phyloP scores from a whole-genome alignment of 1,140 invertebrate genomes.

The Caerostris extrusa region DNA sequence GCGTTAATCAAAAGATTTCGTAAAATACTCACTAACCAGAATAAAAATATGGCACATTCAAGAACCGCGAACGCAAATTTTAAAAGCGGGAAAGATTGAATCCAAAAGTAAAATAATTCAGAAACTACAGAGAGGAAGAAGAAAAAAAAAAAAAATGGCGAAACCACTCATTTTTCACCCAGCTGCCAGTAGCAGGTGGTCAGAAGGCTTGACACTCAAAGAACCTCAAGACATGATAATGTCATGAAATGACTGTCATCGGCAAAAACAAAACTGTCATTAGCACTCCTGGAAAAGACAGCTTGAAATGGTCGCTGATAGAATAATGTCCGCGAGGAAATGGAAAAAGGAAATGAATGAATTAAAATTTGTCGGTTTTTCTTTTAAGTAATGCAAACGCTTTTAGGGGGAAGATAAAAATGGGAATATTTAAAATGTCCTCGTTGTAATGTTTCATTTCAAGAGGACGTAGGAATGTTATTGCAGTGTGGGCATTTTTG shows the following conservation, averaged over 20 bases:
- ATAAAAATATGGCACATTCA: too few relatives aligned
- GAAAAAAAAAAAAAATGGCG: not conserved
- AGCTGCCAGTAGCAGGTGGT: not conserved
- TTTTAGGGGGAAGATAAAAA: not conserved
- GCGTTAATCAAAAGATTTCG: too few relatives aligned
- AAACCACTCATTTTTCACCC: not conserved
- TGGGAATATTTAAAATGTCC: not conserved
- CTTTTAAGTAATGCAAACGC: not conserved
- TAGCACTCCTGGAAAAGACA: slow-evolving; percentile 37
- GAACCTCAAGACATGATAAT: slow-evolving; percentile 20
- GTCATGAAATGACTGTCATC: not conserved
- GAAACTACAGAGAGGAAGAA: too few relatives aligned
- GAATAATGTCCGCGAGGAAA: not conserved
- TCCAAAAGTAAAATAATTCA: not conserved
- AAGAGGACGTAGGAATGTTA: not conserved
- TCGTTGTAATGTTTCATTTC: not conserved
- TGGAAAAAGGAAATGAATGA: not conserved
- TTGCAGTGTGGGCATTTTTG: not conserved
- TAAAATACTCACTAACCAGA: too few relatives aligned
- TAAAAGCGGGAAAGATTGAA: not conserved
- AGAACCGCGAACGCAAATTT: not conserved
- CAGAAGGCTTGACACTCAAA: not conserved
- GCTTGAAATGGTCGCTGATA: not conserved
- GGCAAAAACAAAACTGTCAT: slow-evolving; percentile 26
- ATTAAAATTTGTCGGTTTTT: not conserved